Base-by-base conservation (phyloP, 2,113 vertebrate species). In the Carollia perspicillata region DNA sequence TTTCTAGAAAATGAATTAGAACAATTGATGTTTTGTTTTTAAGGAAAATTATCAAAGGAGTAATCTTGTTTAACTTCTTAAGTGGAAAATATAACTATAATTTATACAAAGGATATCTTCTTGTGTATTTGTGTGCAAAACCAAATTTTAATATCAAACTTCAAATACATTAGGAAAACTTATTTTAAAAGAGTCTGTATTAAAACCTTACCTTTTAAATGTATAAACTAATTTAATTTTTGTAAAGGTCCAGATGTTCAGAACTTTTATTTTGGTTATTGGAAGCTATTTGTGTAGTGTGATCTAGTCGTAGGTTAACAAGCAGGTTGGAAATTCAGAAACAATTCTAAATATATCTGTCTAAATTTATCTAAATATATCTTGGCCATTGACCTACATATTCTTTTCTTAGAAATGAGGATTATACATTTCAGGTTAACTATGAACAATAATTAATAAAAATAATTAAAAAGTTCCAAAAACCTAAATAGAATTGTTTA, bases 341-440 rank as follows among this genome's bases (percentile, higher is more conserved):
- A 95, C 69, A 87, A 30, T 93, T 95, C 90, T 97, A 97, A 97
- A 97, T 96, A 97, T 95, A 96, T 66, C 93, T 95, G 35, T 94
- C 86, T 89, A 95, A 95, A 78, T 96, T 33, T 90, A 51, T 93
- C 95, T 95, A 90, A 95, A 81, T 93, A 92, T 96, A 92, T 81
- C 83, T 96, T 97, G 89, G 85, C 68, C 88, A 91, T 95, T 97
- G 93, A 93, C 96, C 96, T 98, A 95, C 77, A 97, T 96, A 92
- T 93, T 97, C 94, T 97, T 88, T 95, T 95, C 93, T 97, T 97
- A 95, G 95, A 95, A 95, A 95, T 93, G 94, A 97, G 77, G 65
- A 90, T 95, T 96, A 93, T 96, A 89, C 87, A 93, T 97, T 97
- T 92, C 58, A 96, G 95, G 94, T 94, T 97, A 96, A 81, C 63